Conservation (phyloP, 2,797 vertebrate species). For the Syngnathus acus region DNA sequence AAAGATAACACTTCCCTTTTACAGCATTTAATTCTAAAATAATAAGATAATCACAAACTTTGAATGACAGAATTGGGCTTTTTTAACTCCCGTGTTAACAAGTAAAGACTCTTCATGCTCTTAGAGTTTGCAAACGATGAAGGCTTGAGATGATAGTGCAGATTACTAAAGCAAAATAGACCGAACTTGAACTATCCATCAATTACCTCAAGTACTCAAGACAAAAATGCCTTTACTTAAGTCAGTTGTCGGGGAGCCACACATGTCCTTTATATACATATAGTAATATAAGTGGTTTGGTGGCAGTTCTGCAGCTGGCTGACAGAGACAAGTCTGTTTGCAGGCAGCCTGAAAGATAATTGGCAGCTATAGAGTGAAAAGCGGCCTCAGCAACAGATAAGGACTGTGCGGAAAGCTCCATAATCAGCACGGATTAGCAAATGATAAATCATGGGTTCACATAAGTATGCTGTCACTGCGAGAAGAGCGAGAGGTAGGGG, state of each 20-base stretch:
- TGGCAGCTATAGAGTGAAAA: constrained; percentile 68
- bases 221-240: constrained; percentile 3
- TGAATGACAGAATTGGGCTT: neutral
- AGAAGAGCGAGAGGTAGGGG: constrained; percentile 22
- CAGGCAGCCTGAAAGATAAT: constrained; percentile 51
- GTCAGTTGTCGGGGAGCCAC: constrained; percentile 7
- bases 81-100: neutral
- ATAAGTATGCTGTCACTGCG: constrained; percentile 60
- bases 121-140: neutral
- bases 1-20: neutral
- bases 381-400: constrained; percentile 71
- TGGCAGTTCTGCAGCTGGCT: constrained; percentile 42
- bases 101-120: neutral
- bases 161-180: neutral
- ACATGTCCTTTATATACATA: constrained; percentile 7
- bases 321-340: constrained; percentile 53
- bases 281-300: constrained; percentile 21
- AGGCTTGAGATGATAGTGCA: neutral
- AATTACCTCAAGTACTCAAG: neutral
- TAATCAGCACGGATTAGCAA: constrained; percentile 70
- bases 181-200: neutral
- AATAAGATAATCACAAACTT: neutral
- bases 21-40: constrained; percentile 3
- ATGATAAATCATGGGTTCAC: constrained; percentile 67
- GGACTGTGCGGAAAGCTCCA: constrained; percentile 59